phyloP scores from a whole-genome alignment of 2,113 vertebrate genomes.

The Tachycineta bicolor region DNA sequence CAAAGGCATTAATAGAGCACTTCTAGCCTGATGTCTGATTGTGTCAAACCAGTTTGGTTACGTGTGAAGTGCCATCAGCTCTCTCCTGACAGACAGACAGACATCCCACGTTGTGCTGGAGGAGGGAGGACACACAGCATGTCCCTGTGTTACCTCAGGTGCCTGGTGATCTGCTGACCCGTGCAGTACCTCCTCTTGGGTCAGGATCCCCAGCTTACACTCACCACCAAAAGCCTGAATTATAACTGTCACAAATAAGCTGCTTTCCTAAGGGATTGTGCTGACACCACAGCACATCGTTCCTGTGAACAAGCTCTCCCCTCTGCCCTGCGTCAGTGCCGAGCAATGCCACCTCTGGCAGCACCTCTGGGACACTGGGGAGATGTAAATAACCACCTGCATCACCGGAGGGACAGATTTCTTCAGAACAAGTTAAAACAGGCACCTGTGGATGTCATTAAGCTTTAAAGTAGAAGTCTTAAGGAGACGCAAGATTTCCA shows the following conservation, averaged over 20 bases:
- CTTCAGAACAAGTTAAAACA: background rate
- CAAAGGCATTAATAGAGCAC: background rate
- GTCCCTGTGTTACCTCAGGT: background rate
- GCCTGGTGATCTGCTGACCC: rapidly evolving
- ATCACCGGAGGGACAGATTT: rapidly evolving
- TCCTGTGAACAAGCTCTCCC: background rate
- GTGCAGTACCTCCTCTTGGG: rapidly evolving
- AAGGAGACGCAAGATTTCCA: background rate
- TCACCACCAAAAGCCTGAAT: background rate
- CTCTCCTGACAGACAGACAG: background rate
- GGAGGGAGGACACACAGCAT: background rate
- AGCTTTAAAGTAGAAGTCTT: background rate
- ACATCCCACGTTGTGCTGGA: background rate
- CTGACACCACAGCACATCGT: rapidly evolving
- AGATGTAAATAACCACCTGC: background rate
- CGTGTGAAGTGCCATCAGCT: background rate
- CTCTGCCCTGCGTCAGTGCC: rapidly evolving
- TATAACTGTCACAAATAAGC: background rate
- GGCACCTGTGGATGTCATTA: rapidly evolving
- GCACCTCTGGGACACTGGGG: background rate
- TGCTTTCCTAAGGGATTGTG: background rate
- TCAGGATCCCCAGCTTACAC: background rate
- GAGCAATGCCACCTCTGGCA: background rate
- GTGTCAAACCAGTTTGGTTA: rapidly evolving
- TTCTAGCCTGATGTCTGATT: background rate